Percentiles rank a stretch among this genome's conserved stretches.
Evolutionary conservation across 2,797 vertebrate species (phyloP).

Genomic region (Todus mexicanus): DNA sequence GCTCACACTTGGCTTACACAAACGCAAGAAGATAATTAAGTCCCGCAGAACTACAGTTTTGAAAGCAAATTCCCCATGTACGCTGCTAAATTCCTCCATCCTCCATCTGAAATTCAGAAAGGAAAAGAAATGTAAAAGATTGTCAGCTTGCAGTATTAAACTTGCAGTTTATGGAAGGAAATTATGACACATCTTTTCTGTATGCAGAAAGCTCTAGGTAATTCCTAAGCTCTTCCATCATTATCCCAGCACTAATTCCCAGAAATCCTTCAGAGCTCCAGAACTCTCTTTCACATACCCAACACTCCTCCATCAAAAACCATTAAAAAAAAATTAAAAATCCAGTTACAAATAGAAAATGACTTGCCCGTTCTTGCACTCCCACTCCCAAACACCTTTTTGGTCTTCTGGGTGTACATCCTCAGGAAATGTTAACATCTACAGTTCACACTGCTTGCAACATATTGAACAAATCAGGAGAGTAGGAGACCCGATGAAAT

Average conservation of each 20-base stretch:
- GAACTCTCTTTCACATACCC: not conserved
- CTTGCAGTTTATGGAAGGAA: constrained; percentile 11
- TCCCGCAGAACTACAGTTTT: not conserved
- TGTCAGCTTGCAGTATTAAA: not conserved
- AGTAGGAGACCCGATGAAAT: not conserved
- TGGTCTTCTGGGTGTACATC: not conserved
- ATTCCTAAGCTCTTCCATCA: not conserved
- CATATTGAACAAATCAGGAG: not conserved
- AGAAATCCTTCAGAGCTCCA: not conserved
- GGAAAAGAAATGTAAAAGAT: not conserved
- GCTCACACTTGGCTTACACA: not conserved
- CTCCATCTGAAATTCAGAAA: not conserved
- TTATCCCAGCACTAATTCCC: not conserved
- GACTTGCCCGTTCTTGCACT: not conserved
- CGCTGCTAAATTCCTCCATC: not conserved
- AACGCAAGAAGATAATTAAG: not conserved
- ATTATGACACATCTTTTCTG: not conserved
- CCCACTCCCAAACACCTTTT: not conserved
- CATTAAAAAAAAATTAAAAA: not conserved
- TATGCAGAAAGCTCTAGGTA: not conserved
- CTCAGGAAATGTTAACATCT: not conserved
- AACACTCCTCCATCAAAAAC: not conserved
- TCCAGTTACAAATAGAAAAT: not conserved
- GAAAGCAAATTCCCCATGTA: not conserved
- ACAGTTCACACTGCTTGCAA: not conserved